These are phyloP conservation scores for Tupaia chinensis DNA, from an alignment of 2,113 vertebrate genomes.

Conservation along the genomic window DNA sequence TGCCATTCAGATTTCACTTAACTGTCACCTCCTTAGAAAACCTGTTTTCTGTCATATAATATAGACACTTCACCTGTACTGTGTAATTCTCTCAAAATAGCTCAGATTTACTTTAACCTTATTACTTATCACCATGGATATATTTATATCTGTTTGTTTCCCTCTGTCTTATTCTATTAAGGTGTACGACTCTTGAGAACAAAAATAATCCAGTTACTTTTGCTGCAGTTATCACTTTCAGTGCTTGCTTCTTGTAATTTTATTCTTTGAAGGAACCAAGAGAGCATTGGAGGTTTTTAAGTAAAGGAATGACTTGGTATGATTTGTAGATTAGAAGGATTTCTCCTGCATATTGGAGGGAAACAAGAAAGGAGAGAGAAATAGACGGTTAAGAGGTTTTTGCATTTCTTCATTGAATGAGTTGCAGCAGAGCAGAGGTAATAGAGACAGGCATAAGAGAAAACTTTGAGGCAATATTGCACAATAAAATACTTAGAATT, in stretches of 20 bases:
- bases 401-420: background rate
- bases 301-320: background rate
- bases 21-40: background rate
- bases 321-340: background rate
- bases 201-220: background rate
- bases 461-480: background rate
- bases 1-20: background rate
- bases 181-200: background rate
- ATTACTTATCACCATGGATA: background rate
- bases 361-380: background rate
- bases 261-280: background rate
- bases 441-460: background rate
- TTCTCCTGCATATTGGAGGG: background rate
- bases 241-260: background rate
- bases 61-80: rapidly evolving
- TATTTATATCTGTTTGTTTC: background rate
- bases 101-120: background rate
- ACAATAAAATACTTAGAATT: background rate
- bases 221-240: background rate
- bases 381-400: background rate
- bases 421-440: background rate
- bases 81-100: background rate
- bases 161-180: background rate
- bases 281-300: background rate
- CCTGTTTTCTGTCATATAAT: background rate